A percentile compares a stretch with the other conserved stretches of the same genome.
These are phyloP conservation scores for Hyles euphorbiae DNA, from an alignment of 1,140 invertebrate species.

Conservation along the genomic window DNA sequence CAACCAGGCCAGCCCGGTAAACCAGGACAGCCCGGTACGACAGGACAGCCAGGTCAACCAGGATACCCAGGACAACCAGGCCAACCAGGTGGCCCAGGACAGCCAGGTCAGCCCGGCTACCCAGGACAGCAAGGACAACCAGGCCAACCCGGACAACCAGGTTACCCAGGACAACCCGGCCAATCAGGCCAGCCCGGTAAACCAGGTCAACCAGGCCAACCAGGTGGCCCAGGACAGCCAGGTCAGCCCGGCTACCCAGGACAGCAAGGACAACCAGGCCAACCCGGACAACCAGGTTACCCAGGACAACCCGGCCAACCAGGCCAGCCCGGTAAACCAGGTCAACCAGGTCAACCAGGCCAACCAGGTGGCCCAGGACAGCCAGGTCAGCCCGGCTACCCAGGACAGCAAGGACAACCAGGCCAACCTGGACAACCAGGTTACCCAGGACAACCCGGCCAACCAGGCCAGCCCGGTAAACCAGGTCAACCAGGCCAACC, in stretches of 20 bases:
- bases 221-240: too few relatives aligned
- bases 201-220: too few relatives aligned
- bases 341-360: conserved; percentile 13
- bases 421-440: conserved; percentile 13
- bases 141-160: too few relatives aligned
- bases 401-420: background rate
- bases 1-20: too few relatives aligned
- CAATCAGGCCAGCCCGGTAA: conserved; percentile 1
- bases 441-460: conserved; percentile 3
- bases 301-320: conserved; percentile 21
- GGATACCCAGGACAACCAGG: too few relatives aligned
- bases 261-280: too few relatives aligned
- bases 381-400: too few relatives aligned
- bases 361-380: too few relatives aligned
- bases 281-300: conserved; percentile 7
- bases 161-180: conserved; percentile 10
- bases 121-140: conserved; percentile 12
- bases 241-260: conserved; percentile 3
- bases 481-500: conserved; percentile 15
- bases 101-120: conserved; percentile 7
- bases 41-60: too few relatives aligned
- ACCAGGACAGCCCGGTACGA: too few relatives aligned
- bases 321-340: too few relatives aligned
- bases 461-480: conserved; percentile 17
- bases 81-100: conserved; percentile 5